Percentiles rank a stretch among this genome's conserved stretches.
These are phyloP conservation scores for Kryptopterus vitreolus DNA, from an alignment of 2,797 vertebrate species.

Conservation along the genomic window DNA sequence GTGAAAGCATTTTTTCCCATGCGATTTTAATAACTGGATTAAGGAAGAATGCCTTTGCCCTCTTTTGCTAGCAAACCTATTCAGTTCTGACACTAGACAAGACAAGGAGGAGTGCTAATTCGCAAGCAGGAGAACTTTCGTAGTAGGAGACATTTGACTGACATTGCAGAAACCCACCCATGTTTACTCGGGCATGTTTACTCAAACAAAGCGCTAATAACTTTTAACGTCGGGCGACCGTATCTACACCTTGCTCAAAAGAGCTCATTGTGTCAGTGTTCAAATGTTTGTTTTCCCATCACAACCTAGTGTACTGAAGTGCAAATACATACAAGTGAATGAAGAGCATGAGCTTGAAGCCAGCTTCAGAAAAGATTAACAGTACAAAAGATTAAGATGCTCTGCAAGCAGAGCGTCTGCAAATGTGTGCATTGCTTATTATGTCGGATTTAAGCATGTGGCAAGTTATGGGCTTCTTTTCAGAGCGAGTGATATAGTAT, in stretches of 20 bases:
- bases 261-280: conserved; percentile 1
- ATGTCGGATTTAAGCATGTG: not conserved
- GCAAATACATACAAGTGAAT: not conserved
- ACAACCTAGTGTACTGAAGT: conserved; percentile 11
- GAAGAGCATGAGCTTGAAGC: not conserved
- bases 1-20: conserved; percentile 12
- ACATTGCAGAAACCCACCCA: conserved; percentile 8
- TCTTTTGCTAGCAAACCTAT: not conserved
- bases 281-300: conserved; percentile 2
- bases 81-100: not conserved
- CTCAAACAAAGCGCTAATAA: not conserved
- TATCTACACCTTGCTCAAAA: not conserved
- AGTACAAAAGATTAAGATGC: not conserved
- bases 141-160: conserved; percentile 3
- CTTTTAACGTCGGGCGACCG: not conserved
- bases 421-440: not conserved
- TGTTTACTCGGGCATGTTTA: conserved; percentile 20
- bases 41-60: not conserved
- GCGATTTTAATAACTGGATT: not conserved
- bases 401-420: not conserved
- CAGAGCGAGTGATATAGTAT: not conserved
- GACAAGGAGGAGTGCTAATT: not conserved
- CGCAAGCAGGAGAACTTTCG: not conserved
- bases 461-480: not conserved
- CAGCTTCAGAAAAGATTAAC: not conserved